These are phyloP conservation scores for Caenorhabditis sp. DNA, from an alignment of 2,888 invertebrate species.

Conservation along the genomic window DNA sequence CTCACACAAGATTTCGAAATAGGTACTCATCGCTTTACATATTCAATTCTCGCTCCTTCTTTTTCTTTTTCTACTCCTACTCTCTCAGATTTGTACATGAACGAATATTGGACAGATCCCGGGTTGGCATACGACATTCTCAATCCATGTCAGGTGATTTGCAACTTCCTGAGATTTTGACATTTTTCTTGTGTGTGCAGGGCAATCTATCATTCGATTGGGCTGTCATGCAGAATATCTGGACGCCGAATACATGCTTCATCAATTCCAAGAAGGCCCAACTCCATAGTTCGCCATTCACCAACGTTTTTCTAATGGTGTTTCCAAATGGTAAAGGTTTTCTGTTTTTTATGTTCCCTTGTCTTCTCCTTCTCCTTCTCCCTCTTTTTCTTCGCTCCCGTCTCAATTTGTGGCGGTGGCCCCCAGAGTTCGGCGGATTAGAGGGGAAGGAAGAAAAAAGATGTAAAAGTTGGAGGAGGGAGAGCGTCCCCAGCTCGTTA, in stretches of 20 bases:
- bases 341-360: neutral
- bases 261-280: conserved; percentile 78
- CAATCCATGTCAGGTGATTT: conserved; percentile 76
- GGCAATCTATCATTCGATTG: conserved; percentile 78
- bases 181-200: conserved; percentile 32
- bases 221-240: conserved; percentile 75
- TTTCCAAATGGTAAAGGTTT: conserved; percentile 77
- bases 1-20: conserved; percentile 79
- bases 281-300: conserved; percentile 78
- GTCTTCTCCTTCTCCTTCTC: neutral
- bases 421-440: neutral
- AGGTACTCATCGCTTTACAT: conserved; percentile 62
- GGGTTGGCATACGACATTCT: conserved; percentile 75
- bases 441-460: conserved; percentile 3
- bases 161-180: too few relatives aligned
- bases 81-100: conserved; percentile 79
- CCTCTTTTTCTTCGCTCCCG: too few relatives aligned
- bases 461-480: conserved; percentile 2
- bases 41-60: neutral
- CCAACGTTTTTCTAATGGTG: conserved; percentile 79
- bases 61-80: neutral
- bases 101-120: conserved; percentile 79
- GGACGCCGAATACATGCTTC: conserved; percentile 78
- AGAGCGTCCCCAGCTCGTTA: conserved; percentile 49
- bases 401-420: too few relatives aligned